Evolutionary conservation across 2,888 invertebrate genomes (phyloP).

Genomic region (Gastracanthus pulcherrimus): DNA sequence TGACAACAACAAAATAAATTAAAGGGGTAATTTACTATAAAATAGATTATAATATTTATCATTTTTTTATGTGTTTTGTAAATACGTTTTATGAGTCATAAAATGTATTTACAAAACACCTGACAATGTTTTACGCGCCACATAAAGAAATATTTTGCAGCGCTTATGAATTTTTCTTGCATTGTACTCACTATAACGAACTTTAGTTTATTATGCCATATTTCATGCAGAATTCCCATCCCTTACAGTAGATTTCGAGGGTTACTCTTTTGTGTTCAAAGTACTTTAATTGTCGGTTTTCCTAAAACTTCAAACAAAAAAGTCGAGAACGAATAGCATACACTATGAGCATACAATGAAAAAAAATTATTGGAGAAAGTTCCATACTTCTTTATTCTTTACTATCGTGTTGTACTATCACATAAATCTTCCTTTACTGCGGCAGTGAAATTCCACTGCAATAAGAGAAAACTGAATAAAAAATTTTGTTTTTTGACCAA

Average conservation of each 20-base stretch:
- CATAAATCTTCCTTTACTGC: slow-evolving; percentile 27
- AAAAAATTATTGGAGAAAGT: slow-evolving; percentile 26
- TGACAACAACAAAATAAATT: too few species aligned
- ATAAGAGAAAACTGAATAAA: neutral
- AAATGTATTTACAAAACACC: neutral
- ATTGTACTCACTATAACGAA: neutral
- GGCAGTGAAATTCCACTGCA: neutral
- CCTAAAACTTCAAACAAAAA: neutral
- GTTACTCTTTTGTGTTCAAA: neutral
- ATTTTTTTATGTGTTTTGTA: too few species aligned
- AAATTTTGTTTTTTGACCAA: neutral
- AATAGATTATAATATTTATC: too few species aligned
- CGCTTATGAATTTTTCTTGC: neutral
- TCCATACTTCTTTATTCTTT: slow-evolving; percentile 12
- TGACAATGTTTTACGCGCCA: neutral
- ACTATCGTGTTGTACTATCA: neutral
- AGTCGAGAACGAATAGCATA: neutral
- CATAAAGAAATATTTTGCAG: neutral
- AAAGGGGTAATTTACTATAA: too few species aligned
- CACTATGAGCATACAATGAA: neutral
- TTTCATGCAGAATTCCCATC: neutral
- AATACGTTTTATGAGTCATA: neutral
- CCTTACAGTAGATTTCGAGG: neutral
- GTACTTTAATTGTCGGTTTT: slow-evolving; percentile 3
- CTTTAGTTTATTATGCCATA: neutral